Evolutionary conservation across 2,113 vertebrate species (phyloP).

Genomic region (Ibidorhyncha struthersii): DNA sequence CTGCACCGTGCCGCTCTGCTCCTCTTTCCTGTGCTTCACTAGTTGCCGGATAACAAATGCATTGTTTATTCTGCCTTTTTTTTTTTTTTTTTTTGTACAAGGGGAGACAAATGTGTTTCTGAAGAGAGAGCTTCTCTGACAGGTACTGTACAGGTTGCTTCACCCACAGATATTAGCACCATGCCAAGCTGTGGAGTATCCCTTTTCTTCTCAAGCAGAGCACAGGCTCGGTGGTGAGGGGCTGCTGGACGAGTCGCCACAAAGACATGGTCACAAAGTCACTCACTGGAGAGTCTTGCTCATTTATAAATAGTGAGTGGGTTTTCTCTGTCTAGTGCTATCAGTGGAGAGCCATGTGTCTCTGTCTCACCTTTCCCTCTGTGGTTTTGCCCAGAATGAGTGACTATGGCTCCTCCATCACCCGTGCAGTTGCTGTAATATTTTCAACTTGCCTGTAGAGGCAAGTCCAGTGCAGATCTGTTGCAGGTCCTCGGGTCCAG

Average conservation of each 20-base stretch:
- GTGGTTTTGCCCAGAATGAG: neutral
- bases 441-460: neutral
- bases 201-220: neutral
- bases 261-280: neutral
- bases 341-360: neutral
- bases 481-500: neutral
- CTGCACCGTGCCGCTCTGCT: rapidly evolving
- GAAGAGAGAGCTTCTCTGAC: neutral
- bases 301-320: neutral
- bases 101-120: neutral
- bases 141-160: neutral
- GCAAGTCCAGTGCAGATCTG: neutral
- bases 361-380: neutral
- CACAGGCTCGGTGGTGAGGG: rapidly evolving
- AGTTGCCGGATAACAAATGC: rapidly evolving
- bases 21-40: neutral
- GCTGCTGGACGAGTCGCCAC: rapidly evolving
- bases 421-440: rapidly evolving
- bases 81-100: neutral
- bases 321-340: neutral
- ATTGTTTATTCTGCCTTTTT: neutral
- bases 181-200: neutral
- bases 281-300: neutral
- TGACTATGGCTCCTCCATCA: rapidly evolving
- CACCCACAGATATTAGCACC: neutral